Conservation (phyloP, 2,888 invertebrate species). For the Ischnura elegans region DNA sequence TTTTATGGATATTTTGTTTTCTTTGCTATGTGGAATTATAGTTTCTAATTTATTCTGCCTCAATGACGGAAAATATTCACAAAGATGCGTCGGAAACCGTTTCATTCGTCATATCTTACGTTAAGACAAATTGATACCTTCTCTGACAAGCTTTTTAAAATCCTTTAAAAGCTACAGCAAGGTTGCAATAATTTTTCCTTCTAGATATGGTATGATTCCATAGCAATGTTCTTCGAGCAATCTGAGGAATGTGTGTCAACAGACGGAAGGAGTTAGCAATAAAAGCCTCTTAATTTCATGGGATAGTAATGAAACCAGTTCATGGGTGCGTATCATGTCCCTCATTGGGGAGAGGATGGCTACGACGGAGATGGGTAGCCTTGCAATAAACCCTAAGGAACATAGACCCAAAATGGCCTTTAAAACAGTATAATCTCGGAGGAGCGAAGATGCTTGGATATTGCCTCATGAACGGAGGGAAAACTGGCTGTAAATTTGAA, state of each 20-base stretch:
- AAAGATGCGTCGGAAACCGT: no score
- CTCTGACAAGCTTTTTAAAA: no score
- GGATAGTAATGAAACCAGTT: conserved; percentile 4
- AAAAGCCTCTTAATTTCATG: conserved; percentile 10
- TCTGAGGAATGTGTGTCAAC: background rate
- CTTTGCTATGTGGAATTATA: no score
- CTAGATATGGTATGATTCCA: no score
- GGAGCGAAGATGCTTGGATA: background rate
- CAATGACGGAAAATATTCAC: no score
- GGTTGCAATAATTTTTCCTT: no score
- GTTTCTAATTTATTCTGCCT: no score
- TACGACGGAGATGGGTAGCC: background rate
- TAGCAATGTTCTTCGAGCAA: no score
- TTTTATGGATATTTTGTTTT: no score
- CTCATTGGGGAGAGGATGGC: background rate
- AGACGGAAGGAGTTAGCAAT: background rate
- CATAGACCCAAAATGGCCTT: background rate
- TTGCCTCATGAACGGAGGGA: background rate
- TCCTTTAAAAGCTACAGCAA: no score
- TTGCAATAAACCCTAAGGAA: conserved; percentile 14
- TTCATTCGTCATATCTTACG: no score
- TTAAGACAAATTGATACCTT: no score
- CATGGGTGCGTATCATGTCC: background rate
- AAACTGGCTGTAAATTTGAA: background rate
- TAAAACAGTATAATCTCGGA: background rate